Evolutionary conservation across 2,888 invertebrate species (phyloP).

Genomic region (Leucoptera coffeella): DNA sequence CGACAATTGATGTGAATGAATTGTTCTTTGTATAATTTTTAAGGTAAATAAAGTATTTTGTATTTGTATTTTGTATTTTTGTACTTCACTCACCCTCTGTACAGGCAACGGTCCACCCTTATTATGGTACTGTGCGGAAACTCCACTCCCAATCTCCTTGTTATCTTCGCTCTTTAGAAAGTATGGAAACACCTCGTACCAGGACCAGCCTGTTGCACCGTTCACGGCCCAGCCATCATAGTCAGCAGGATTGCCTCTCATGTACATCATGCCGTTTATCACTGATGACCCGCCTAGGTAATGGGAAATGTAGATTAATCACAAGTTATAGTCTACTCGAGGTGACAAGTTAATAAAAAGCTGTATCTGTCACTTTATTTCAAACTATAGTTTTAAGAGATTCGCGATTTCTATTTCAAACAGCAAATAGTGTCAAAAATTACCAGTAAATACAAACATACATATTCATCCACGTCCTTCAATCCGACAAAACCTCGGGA

Average conservation of each 20-base stretch:
- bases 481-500: too few species aligned
- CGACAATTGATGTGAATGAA: too few species aligned
- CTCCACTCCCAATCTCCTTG: constrained; percentile 45
- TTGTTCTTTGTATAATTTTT: too few species aligned
- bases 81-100: constrained; percentile 26
- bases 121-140: constrained; percentile 47
- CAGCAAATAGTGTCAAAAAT: neutral
- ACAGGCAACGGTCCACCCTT: constrained; percentile 51
- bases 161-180: constrained; percentile 55
- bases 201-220: constrained; percentile 60
- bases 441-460: neutral
- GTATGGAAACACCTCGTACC: constrained; percentile 56
- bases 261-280: constrained; percentile 67
- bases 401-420: too few species aligned
- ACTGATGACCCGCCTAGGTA: constrained; percentile 53
- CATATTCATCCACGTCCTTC: too few species aligned
- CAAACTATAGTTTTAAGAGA: too few species aligned
- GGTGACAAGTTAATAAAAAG: neutral
- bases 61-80: too few species aligned
- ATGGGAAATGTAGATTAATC: neutral
- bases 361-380: neutral
- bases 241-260: constrained; percentile 58
- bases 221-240: constrained; percentile 58
- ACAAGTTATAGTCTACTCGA: neutral
- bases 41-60: too few species aligned